Conservation (phyloP, 2,888 invertebrate species). For the Rapana venosa region DNA sequence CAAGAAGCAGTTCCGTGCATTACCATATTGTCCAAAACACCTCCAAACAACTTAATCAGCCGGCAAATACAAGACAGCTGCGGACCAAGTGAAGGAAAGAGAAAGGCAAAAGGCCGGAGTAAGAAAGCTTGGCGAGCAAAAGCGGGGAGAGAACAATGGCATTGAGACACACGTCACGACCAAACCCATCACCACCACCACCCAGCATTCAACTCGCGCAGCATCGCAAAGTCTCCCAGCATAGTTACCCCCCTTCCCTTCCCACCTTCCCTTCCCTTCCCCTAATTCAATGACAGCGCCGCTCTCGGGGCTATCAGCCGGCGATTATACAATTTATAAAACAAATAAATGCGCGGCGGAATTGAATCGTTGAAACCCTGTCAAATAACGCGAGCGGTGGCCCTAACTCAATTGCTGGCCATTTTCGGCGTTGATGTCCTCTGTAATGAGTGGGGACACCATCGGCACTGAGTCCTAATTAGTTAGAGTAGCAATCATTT, state of each 20-base stretch:
- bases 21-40: conserved; percentile 39
- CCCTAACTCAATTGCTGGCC: conserved; percentile 42
- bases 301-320: conserved; percentile 42
- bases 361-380: conserved; percentile 45
- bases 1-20: not conserved
- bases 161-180: conserved; percentile 40
- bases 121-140: conserved; percentile 26
- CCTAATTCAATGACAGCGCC: conserved; percentile 42
- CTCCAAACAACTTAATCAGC: conserved; percentile 33
- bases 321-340: conserved; percentile 53
- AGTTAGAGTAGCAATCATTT: conserved; percentile 46
- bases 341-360: conserved; percentile 50
- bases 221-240: conserved; percentile 26
- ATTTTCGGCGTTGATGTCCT: conserved; percentile 39
- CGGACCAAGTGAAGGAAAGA: not conserved
- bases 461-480: conserved; percentile 36
- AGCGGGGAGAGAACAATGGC: conserved; percentile 43
- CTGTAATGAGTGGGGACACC: conserved; percentile 41
- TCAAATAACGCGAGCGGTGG: conserved; percentile 34
- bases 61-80: conserved; percentile 35
- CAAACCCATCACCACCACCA: conserved; percentile 33
- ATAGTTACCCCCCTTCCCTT: not conserved
- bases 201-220: conserved; percentile 44
- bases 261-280: too few relatives aligned
- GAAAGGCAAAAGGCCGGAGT: not conserved